Evolutionary conservation across 2,113 vertebrate genomes (phyloP), one percentile per base, ranked within the genome.

Genomic region (Pachycephala philippinensis): DNA sequence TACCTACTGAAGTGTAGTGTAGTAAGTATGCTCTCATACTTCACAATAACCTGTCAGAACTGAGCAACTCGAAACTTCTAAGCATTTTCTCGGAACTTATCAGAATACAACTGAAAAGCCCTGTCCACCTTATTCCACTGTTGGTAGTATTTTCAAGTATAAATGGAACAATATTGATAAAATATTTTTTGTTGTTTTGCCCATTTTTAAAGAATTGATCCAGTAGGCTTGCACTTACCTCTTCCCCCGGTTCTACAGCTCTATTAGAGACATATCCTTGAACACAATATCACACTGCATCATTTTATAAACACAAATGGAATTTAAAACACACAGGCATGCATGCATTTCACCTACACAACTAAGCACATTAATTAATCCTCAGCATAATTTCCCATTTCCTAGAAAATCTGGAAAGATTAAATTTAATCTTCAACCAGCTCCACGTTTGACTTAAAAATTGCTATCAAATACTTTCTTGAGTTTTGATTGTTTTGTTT

Each of bases 21-120:
- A 24, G 30, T 8, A 76, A 44, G 44, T 11, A 61, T 2, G 3
- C 37, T 83, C 79, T 72, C 0, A 0, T 49, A 50, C 49, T 64
- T 69, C 35, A 24, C 13, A 69, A 53, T 39, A 60, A 71, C 27
- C 53, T 64, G 44, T 35, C 45, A 59, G 69, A 90, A 90, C 7
- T 47, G 30, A 84, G 35, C 28, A 68, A 56, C 52, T 53, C 76
- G 52, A 56, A 88, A 49, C 57, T 65, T 35, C 53, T 27, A 78
- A 50, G 27, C 33, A 59, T 53, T 77, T 82, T 50, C 59, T 70
- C 15, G 31, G 26, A 76, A 88, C 18, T 15, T 47, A 52, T 7
- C 11, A 64, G 79, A 93, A 65, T 42, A 71, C 8, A 68, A 60
- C 8, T 4, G 1, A 60, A 37, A 83, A 83, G 10, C 27, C 13